phyloP scores from a whole-genome alignment of 2,888 invertebrate species.

The Ceriagrion tenellum region DNA sequence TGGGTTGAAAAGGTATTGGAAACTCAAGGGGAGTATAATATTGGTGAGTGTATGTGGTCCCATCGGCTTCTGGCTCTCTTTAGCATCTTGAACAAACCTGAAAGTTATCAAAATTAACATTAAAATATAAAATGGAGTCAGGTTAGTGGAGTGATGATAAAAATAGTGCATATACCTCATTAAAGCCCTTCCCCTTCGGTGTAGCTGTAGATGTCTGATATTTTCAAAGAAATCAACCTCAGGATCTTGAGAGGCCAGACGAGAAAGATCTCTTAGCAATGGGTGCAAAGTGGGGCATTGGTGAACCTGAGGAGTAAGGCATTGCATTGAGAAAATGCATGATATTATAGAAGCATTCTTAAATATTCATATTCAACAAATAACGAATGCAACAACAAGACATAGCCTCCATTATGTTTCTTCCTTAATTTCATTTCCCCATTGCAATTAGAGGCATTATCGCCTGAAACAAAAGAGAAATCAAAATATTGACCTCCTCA shows the following conservation, averaged over 20 bases:
- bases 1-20: slow-evolving; percentile 89
- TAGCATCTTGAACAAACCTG: slow-evolving; percentile 83
- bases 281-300: slow-evolving; percentile 86
- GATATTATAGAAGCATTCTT: too few relatives aligned
- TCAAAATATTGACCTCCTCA: too few relatives aligned
- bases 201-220: slow-evolving; percentile 91
- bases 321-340: background rate
- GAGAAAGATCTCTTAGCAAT: slow-evolving; percentile 84
- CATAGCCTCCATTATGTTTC: too few relatives aligned
- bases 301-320: slow-evolving; percentile 78
- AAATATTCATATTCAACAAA: too few relatives aligned
- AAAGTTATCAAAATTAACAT: background rate
- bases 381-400: too few relatives aligned
- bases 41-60: slow-evolving; percentile 88
- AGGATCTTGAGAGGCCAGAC: slow-evolving; percentile 85
- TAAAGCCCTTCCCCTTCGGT: slow-evolving; percentile 91
- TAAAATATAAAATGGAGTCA: background rate
- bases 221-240: slow-evolving; percentile 98
- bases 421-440: too few relatives aligned
- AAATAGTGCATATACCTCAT: slow-evolving; percentile 79
- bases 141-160: background rate
- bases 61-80: slow-evolving; percentile 82
- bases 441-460: too few relatives aligned
- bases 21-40: slow-evolving; percentile 91
- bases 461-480: too few relatives aligned